phyloP scores from a whole-genome alignment of 2,888 invertebrate genomes.

The Zygaena filipendulae region DNA sequence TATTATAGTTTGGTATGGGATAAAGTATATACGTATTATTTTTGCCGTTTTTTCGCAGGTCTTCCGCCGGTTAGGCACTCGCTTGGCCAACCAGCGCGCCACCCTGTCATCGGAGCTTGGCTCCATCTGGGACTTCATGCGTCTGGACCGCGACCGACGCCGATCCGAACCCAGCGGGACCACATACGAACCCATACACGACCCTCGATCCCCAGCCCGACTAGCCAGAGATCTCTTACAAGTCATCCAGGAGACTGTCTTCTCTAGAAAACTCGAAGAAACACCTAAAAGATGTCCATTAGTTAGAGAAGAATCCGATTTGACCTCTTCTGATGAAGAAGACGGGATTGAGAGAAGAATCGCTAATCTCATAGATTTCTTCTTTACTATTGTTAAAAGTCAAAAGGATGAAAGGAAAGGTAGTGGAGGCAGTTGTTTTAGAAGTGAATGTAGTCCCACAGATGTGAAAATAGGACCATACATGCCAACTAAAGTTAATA shows the following conservation, averaged over 20 bases:
- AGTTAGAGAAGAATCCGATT: constrained; percentile 53
- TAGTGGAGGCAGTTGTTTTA: constrained; percentile 54
- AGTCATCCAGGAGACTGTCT: constrained; percentile 58
- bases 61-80: constrained; percentile 50
- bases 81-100: constrained; percentile 53
- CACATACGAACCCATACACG: constrained; percentile 37
- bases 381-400: constrained; percentile 60
- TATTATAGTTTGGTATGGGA: too few relatives aligned
- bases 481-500: constrained; percentile 39
- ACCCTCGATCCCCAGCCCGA: constrained; percentile 41
- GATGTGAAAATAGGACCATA: constrained; percentile 31
- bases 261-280: constrained; percentile 39
- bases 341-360: constrained; percentile 50
- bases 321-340: constrained; percentile 47
- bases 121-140: constrained; percentile 56
- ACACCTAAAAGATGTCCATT: constrained; percentile 44
- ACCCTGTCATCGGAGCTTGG: constrained; percentile 54
- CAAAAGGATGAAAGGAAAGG: constrained; percentile 53
- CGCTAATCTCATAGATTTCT: constrained; percentile 58
- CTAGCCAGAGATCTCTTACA: constrained; percentile 54
- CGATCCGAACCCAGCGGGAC: constrained; percentile 39
- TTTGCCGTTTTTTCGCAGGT: too few relatives aligned
- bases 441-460: constrained; percentile 42
- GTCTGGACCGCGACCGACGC: constrained; percentile 39
- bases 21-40: too few relatives aligned